Percentiles rank a stretch among this genome's conserved stretches.
Evolutionary conservation across 2,797 vertebrate genomes (phyloP).

Genomic region (Chiroxiphia lanceolata): DNA sequence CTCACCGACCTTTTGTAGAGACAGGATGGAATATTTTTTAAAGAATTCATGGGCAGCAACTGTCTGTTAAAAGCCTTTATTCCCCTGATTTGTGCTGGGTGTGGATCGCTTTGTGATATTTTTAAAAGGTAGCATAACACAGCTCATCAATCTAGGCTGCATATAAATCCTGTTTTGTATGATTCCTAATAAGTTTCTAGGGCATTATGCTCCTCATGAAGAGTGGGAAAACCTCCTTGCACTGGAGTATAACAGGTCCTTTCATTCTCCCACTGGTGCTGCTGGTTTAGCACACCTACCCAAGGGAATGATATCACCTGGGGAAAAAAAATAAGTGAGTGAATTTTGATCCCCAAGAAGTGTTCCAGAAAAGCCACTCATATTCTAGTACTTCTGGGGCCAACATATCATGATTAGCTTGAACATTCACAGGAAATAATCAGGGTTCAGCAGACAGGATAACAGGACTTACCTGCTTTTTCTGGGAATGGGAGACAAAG

Average conservation of each 20-base stretch:
- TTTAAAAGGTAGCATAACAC: neutral
- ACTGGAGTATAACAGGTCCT: neutral
- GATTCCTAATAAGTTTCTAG: neutral
- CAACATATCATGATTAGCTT: neutral
- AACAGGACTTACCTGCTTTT: slow-evolving; percentile 56
- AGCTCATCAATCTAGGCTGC: neutral
- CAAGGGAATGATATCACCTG: neutral
- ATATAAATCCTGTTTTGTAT: neutral
- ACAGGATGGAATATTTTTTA: slow-evolving; percentile 41
- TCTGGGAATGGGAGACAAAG: neutral
- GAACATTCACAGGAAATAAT: slow-evolving; percentile 1
- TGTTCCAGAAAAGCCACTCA: neutral
- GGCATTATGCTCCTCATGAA: neutral
- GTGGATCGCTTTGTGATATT: neutral
- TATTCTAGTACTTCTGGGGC: neutral
- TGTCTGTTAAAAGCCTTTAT: slow-evolving; percentile 32
- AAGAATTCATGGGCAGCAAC: slow-evolving; percentile 14
- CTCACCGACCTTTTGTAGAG: slow-evolving; percentile 45
- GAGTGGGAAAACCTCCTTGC: neutral
- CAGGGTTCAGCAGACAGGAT: slow-evolving; percentile 7
- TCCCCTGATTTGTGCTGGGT: slow-evolving; percentile 5
- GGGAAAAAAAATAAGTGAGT: neutral
- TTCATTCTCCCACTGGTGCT: neutral
- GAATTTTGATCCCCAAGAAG: neutral
- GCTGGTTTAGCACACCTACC: slow-evolving; percentile 4